Percentiles rank a stretch among this genome's conserved stretches.
These are phyloP conservation scores for Chrysolina haemoptera DNA, from an alignment of 2,888 invertebrate genomes.

Conservation along the genomic window DNA sequence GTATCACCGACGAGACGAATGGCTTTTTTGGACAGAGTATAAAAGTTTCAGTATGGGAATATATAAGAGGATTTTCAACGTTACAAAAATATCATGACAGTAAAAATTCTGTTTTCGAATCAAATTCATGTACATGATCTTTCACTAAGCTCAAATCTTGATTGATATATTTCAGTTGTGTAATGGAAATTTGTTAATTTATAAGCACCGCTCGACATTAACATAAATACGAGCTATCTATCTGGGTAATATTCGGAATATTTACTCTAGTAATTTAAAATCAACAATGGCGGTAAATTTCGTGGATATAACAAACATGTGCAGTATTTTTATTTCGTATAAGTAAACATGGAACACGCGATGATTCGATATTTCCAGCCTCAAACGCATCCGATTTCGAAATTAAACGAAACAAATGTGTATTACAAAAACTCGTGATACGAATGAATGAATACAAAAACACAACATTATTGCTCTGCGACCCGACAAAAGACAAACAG, in stretches of 20 bases:
- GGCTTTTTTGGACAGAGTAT: too few species aligned
- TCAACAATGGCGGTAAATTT: conserved; percentile 39
- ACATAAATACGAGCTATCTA: conserved; percentile 24
- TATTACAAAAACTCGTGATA: conserved; percentile 1
- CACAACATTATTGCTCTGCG: neutral
- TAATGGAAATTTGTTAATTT: neutral
- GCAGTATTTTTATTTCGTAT: conserved; percentile 32
- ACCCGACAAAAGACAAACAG: neutral
- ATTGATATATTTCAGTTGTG: neutral
- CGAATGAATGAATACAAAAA: neutral
- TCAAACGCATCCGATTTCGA: conserved; percentile 12
- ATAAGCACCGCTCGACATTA: conserved; percentile 13
- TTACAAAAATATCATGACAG: too few species aligned
- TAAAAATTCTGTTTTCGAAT: too few species aligned
- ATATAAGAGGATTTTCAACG: too few species aligned
- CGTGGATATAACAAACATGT: conserved; percentile 37
- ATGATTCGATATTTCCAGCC: conserved; percentile 24
- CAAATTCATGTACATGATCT: too few species aligned
- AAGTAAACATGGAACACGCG: conserved; percentile 35
- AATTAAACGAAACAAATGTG: conserved; percentile 2
- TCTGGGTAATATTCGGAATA: conserved; percentile 29
- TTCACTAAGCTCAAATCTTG: too few species aligned
- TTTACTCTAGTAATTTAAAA: conserved; percentile 42
- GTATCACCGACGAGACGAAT: too few species aligned
- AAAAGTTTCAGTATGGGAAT: too few species aligned